These are phyloP conservation scores for Drosophila littoralis DNA, from an alignment of 1,140 invertebrate species.

Conservation along the genomic window DNA sequence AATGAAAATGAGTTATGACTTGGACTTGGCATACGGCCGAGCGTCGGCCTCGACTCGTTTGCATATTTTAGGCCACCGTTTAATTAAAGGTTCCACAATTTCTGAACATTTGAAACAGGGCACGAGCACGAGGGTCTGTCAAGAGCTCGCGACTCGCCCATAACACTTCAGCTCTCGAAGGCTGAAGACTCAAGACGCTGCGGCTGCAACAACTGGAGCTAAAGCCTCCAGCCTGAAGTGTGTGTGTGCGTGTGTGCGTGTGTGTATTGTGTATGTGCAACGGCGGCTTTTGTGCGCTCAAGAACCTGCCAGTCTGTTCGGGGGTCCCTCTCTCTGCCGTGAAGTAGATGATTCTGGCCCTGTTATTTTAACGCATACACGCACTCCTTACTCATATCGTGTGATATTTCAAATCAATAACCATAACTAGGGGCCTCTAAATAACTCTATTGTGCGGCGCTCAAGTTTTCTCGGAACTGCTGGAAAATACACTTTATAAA, in stretches of 20 bases:
- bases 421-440: constrained; percentile 64
- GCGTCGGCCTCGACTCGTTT: constrained; percentile 60
- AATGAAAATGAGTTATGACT: constrained; percentile 82
- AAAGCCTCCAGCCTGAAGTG: constrained; percentile 17
- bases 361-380: constrained; percentile 73
- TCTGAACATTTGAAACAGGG: constrained; percentile 76
- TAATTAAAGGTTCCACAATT: constrained; percentile 83
- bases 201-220: constrained; percentile 24
- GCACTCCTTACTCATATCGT: constrained; percentile 52
- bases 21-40: constrained; percentile 49
- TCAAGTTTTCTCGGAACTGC: constrained; percentile 73
- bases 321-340: constrained; percentile 12
- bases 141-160: constrained; percentile 64
- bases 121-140: constrained; percentile 79
- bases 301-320: constrained; percentile 51
- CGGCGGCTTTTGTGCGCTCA: constrained; percentile 48
- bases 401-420: constrained; percentile 82
- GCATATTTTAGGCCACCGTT: constrained; percentile 84
- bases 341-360: constrained; percentile 51
- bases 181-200: constrained; percentile 15
- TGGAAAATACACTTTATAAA: constrained; percentile 39
- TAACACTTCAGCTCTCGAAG: constrained; percentile 48
- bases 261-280: constrained; percentile 13
- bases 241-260: constrained; percentile 1
- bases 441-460: constrained; percentile 79